Base-by-base conservation (phyloP, 2,797 vertebrate species). In the Myotis daubentonii region DNA sequence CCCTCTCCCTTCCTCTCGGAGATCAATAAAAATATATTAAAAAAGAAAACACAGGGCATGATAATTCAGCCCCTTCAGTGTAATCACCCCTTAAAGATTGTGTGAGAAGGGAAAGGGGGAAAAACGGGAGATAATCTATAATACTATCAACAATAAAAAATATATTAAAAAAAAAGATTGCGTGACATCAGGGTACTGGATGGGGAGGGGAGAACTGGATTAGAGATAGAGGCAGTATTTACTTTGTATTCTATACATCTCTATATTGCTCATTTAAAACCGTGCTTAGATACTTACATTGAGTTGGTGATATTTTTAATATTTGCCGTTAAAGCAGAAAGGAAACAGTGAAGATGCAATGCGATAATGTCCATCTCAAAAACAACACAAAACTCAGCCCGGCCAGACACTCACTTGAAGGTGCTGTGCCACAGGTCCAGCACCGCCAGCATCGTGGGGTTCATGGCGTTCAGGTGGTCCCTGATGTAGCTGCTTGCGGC, bases 391-490 rank as follows among this genome's bases (percentile, higher is more conserved):
- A 88, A 57, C 80, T 38, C 38, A 3, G 0, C 25, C 75, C 68
- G 25, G 5, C 12, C 51, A 74, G 30, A 41, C 84, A 97, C 99
- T 98, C 97, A 99, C 99, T 97, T 98, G 97, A 98, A 99, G 49
- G 95, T 97, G 15, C 68, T 95, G n/a, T 99, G 98, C 99, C 99
- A 99, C 66, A 99, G 97, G 41, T 98, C 93, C 55, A 98, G 93
- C 95, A 99, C 96, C 47, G 98, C 98, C 84, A 98, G 95, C 98
- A 99, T 99, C 1, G 97, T 98, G 76, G 99, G 98, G 97, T 98
- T 99, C 95, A 99, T 66, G 6, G 98, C 95, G 47, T 99, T 98
- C 89, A 99, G 98, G 60, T 98, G 98, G n/a, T 98, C 96, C 68
- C 91, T 98, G 72, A 99, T 98, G 44, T 94, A 98, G 88, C 95